Evolutionary conservation across 2,888 invertebrate genomes (phyloP), one percentile per base, ranked within the genome.

Genomic region (Timema cristinae): DNA sequence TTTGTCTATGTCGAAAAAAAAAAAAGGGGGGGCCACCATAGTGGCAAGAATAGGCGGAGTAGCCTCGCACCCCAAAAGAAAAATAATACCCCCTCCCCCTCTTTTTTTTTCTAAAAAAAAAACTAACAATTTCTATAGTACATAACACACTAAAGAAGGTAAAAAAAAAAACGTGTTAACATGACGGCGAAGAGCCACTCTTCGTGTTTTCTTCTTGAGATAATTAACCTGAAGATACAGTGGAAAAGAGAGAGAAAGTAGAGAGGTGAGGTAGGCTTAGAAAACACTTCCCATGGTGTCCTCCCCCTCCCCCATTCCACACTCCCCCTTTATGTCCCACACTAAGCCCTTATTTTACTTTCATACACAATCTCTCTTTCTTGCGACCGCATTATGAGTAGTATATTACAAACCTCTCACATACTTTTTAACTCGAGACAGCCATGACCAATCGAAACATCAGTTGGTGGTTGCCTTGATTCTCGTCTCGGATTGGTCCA

Each of bases 21-120:
- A 32, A 32, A 32, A 32, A 10, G 47, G 15, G 66, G 32, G 56
- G 71, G 70, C 71, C 71, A 68, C 68, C 71, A 59, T 71, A 61
- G 71, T 72, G 72, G 72, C 72, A 69, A 72, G 72, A 72, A 69
- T 51, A 69, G 72, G 72, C 72, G 72, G 63, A 66, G 50, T 70
- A 50, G 66, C 54, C 52, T 54, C 70, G 67, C 71, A 52, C 63
- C 63, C 63, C 32, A 7, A 9, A 13, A 15, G 48, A 8, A 63
- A 47, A 11, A 63, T 63, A 9, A 9, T 8, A 5, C 61, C 32
- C 9, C 63, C 63, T 63, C 6, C n/a, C 16, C 32, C 7, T 15
- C 32, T 47, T 47, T 47, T 47, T 32, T 32, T 32, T 32, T 32
- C 32, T 32, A 32, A 32, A 32, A 32, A 32, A 49, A 71, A 72